A percentile compares a stretch with the other conserved stretches of the same genome.
Evolutionary conservation across 1,140 invertebrate genomes (phyloP).

Genomic region (Drosophila baimaii): DNA sequence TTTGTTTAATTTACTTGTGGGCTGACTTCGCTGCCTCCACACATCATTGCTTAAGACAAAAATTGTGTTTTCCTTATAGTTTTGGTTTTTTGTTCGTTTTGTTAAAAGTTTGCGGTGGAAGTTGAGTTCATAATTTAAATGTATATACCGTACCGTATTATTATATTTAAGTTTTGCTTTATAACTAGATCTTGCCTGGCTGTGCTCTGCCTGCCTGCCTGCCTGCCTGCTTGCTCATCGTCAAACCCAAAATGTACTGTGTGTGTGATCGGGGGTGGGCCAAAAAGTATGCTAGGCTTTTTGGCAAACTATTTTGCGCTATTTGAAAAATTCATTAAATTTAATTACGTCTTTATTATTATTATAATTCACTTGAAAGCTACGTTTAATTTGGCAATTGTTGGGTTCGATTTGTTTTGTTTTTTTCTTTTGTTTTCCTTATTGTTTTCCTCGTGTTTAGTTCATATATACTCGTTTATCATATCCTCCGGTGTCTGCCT

Average conservation of each 20-base stretch:
- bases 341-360: slow-evolving; percentile 78
- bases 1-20: slow-evolving; percentile 62
- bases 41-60: slow-evolving; percentile 75
- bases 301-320: slow-evolving; percentile 56
- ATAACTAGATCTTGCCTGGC: slow-evolving; percentile 68
- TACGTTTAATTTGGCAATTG: slow-evolving; percentile 84
- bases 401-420: slow-evolving; percentile 80
- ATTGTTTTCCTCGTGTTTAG: slow-evolving; percentile 34
- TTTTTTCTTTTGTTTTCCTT: slow-evolving; percentile 40
- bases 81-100: slow-evolving; percentile 53
- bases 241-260: slow-evolving; percentile 71
- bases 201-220: too few species aligned
- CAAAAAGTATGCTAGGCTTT: slow-evolving; percentile 63
- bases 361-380: slow-evolving; percentile 79
- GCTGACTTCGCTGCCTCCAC: slow-evolving; percentile 39
- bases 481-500: slow-evolving; percentile 32
- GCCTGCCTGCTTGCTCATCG: slow-evolving; percentile 35
- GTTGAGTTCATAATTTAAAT: slow-evolving; percentile 80
- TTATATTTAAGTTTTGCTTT: slow-evolving; percentile 70
- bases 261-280: slow-evolving; percentile 47
- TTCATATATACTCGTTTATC: slow-evolving; percentile 31
- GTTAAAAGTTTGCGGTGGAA: slow-evolving; percentile 78
- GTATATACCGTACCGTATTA: slow-evolving; percentile 68
- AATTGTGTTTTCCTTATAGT: slow-evolving; percentile 67
- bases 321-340: slow-evolving; percentile 63